Base-by-base conservation (phyloP, 2,113 vertebrate species). In the Platichthys flesus region DNA sequence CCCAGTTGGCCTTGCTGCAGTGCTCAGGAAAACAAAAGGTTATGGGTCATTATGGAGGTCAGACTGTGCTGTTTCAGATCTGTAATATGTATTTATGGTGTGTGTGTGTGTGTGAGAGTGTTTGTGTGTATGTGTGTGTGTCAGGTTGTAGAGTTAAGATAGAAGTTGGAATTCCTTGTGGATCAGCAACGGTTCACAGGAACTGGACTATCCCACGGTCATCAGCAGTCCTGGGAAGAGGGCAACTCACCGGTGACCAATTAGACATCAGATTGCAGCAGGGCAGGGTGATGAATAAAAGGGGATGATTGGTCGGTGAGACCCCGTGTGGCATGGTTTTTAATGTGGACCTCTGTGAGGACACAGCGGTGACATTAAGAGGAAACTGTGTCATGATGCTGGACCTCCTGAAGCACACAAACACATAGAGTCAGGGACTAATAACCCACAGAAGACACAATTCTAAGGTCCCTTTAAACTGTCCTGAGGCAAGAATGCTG, bases 241-340 rank as follows among this genome's bases (percentile, higher is more conserved):
- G 93, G 91, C 93, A 95, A 95, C 91, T 95, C 96, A 96, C 95
- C 73, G 71, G 96, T 96, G 96, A 96, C 95, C 95, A 96, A 97
- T 97, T 97, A 96, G 93, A 91, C 87, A 86, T 89, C 93, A 84
- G 92, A 94, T 92, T 95, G 94, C 94, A 93, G 94, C 93, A 90
- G 86, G 90, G 93, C 93, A 93, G 92, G 12, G 91, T 87, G 92
- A 92, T 90, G 94, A 93, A 92, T 90, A 93, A 93, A 95, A 93
- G 90, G 86, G 79, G 92, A 90, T 93, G 95, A 93, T 94, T 95
- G 94, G 96, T 90, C 6, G 31, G 31, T 90, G 90, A 91, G 82
- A 86, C 64, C 78, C 93, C 90, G 85, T 94, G 94, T 93, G 94
- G 95, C 93, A 88, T 89, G 90, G 69, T 85, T 71, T 95, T 96